A percentile compares a stretch with the other conserved stretches of the same genome.
Conservation (phyloP, 1,140 invertebrate genomes). For the Diuraphis noxia region DNA sequence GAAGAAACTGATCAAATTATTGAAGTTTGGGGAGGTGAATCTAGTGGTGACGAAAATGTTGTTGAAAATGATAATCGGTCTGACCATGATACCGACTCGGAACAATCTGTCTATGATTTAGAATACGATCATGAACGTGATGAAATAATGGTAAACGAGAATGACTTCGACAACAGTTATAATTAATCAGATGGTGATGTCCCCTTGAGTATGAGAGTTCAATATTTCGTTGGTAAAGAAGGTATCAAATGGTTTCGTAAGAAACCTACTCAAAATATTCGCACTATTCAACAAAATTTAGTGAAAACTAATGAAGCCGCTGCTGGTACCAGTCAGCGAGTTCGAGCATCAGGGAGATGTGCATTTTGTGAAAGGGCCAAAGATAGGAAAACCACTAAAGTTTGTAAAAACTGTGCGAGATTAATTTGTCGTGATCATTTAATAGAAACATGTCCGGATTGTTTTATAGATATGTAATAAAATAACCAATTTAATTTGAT, state of each 20-base stretch:
- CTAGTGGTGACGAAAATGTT: not conserved
- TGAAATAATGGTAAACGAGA: not conserved
- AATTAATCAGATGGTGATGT: not conserved
- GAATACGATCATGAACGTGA: not conserved
- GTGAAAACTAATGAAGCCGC: not conserved
- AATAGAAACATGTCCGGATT: slow-evolving; percentile 27
- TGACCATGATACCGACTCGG: slow-evolving; percentile 15
- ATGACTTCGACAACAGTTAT: not conserved
- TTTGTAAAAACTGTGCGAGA: not conserved
- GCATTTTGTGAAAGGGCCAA: not conserved
- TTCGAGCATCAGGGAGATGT: not conserved
- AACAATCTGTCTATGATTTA: slow-evolving; percentile 1
- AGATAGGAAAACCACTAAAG: not conserved
- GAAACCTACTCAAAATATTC: not conserved
- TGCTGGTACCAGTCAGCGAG: not conserved
- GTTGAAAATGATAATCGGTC: not conserved
- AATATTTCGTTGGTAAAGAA: not conserved
- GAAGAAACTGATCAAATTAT: not conserved
- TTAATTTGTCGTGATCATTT: not conserved
- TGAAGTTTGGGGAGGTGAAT: not conserved
- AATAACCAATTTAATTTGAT: not conserved
- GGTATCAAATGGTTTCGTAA: not conserved
- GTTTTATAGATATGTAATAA: slow-evolving; percentile 16
- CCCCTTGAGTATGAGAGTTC: not conserved
- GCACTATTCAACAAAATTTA: slow-evolving; percentile 3